Base-by-base conservation (phyloP, 1,140 invertebrate species). In the Cyclina sinensis region DNA sequence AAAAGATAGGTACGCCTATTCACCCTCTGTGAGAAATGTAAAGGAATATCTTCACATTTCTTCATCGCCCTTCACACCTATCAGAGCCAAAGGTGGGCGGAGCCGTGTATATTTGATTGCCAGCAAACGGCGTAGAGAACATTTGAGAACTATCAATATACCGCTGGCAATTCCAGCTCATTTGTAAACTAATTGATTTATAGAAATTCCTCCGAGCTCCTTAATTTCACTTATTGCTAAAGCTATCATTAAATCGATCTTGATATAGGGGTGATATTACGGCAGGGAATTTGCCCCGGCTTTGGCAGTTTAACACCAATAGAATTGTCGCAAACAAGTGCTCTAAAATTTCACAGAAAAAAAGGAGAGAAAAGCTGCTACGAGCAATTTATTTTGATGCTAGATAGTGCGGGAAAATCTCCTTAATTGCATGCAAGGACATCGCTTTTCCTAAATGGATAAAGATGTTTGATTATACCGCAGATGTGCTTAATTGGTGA, bases 141-240 rank as follows among this genome's bases (percentile, higher is more conserved):
- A 54, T 80, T 39, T 24, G 14, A 80, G 43, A 62, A 37, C 76
- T 80, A 87, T 87, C 85, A 87, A 87, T 65, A 65, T 32, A 32
- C 68, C 11, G 24, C 46, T 59, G 39, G 68, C 70, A 62, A 81
- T 83, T 88, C 86, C 18, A 37, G 59, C 86, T 82, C 86, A 88
- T 88, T 88, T 88, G 86, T 70, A 62, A 74, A 32, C 48, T 88
- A 88, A 88, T 88, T 88, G 78, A 88, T 88, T 88, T 88, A 88
- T 82, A 82, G 46, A 82, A 88, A 88, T 82, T 70, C 78, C 78
- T 70, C 46, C 30, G 79, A 54, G 86, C 65, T 81, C 54, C 86
- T 88, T 88, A 82, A 88, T 82, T 82, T 88, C 62, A 70, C 51
- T 81, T 86, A 82, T 88, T 80, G 86, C 54, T 39, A 39, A 43